phyloP scores from a whole-genome alignment of 64 coral and sea anemone species.

The Dendronephthya gigantea region DNA sequence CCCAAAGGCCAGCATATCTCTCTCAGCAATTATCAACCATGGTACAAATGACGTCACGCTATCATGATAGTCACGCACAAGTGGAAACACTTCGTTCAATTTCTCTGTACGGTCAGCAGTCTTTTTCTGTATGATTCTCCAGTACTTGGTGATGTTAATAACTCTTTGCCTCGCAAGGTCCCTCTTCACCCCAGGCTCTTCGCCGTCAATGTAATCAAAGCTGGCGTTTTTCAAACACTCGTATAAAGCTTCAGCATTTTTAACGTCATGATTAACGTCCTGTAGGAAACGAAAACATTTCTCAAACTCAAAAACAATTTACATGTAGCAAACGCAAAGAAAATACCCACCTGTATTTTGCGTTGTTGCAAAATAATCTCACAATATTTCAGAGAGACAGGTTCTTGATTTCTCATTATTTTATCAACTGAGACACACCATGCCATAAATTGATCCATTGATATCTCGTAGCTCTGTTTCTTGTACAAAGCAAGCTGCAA shows the following conservation, averaged over 20 bases:
- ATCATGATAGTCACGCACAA: not conserved
- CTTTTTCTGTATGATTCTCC: conserved; percentile 1
- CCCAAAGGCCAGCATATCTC: conserved; percentile 7
- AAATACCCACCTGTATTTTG: not conserved
- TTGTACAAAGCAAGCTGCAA: not conserved
- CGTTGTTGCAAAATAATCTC: not conserved
- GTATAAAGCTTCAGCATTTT: not conserved
- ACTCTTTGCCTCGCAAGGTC: not conserved
- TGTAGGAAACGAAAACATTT: not conserved
- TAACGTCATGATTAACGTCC: not conserved
- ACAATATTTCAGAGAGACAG: not conserved
- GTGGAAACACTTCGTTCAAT: conserved; percentile 6
- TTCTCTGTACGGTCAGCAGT: not conserved
- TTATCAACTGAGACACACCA: conserved; percentile 13
- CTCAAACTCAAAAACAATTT: not conserved
- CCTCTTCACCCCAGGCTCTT: not conserved
- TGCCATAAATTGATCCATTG: conserved; percentile 1
- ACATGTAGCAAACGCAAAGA: not conserved
- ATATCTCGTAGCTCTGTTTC: conserved; percentile 7
- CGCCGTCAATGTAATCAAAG: conserved; percentile 1
- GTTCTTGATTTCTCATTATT: not conserved
- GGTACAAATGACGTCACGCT: not conserved
- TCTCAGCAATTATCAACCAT: not conserved
- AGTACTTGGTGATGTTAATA: not conserved
- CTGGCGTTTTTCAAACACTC: not conserved